Evolutionary conservation across 2,888 invertebrate genomes (phyloP).

Genomic region (Troides helena): DNA sequence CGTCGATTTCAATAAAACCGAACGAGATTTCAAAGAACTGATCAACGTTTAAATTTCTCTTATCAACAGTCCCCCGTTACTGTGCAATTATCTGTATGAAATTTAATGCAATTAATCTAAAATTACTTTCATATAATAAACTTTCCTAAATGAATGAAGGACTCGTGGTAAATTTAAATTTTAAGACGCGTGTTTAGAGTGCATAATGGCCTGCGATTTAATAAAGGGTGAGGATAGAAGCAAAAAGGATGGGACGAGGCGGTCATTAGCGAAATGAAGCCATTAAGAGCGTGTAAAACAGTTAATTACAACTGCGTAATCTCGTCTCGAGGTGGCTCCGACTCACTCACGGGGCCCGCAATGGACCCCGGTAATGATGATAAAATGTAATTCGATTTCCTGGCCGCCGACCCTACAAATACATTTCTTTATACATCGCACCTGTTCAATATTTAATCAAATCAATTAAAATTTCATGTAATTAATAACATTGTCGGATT

Average conservation of each 20-base stretch:
- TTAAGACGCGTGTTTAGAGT: slow-evolving; percentile 34
- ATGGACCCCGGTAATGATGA: slow-evolving; percentile 24
- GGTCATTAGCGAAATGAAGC: slow-evolving; percentile 75
- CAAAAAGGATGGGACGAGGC: slow-evolving; percentile 56
- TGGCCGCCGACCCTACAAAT: slow-evolving; percentile 7
- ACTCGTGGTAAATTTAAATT: slow-evolving; percentile 34
- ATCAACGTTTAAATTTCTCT: slow-evolving; percentile 18
- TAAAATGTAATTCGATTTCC: slow-evolving; percentile 28
- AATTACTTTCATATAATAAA: slow-evolving; percentile 20
- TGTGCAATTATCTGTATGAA: slow-evolving; percentile 12
- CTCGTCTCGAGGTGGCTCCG: slow-evolving; percentile 47
- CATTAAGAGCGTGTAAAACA: slow-evolving; percentile 76
- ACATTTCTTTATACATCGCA: slow-evolving; percentile 3
- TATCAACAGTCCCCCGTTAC: slow-evolving; percentile 17
- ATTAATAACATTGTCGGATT: too few relatives aligned
- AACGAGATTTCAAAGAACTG: slow-evolving; percentile 18
- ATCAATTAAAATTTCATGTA: too few relatives aligned
- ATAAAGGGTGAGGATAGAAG: slow-evolving; percentile 41
- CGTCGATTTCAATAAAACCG: slow-evolving; percentile 27
- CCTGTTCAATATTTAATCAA: neutral
- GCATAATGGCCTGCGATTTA: slow-evolving; percentile 41
- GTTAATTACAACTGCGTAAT: slow-evolving; percentile 67
- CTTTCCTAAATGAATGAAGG: slow-evolving; percentile 31
- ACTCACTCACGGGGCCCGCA: slow-evolving; percentile 19
- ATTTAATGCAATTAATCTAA: slow-evolving; percentile 22